Percentiles rank a stretch among this genome's conserved stretches.
Evolutionary conservation across 1,140 invertebrate genomes (phyloP).

Genomic region (Atta texana): DNA sequence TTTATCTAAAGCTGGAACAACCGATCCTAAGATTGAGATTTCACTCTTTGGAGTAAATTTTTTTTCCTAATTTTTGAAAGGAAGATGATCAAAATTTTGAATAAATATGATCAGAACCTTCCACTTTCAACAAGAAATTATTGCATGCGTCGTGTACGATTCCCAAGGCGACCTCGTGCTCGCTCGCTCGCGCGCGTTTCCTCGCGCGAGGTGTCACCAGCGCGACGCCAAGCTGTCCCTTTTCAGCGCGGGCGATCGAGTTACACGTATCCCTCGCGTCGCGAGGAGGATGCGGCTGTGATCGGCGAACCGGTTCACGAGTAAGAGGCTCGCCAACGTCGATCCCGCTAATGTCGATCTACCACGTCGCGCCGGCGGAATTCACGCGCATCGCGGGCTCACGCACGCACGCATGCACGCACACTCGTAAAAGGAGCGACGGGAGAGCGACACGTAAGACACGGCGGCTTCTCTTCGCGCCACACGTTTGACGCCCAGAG

Average conservation of each 20-base stretch:
- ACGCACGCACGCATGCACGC: conserved; percentile 1
- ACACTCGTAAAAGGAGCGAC: conserved; percentile 2
- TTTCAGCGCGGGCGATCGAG: background rate
- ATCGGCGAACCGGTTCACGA: conserved; percentile 20
- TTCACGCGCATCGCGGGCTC: background rate
- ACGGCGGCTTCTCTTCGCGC: background rate
- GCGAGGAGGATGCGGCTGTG: background rate
- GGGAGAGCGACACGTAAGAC: conserved; percentile 42
- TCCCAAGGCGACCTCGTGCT: background rate
- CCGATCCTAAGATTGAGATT: no score
- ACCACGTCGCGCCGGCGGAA: conserved; percentile 21
- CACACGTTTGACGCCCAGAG: conserved; percentile 26
- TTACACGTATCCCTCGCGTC: background rate
- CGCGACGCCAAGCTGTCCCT: background rate
- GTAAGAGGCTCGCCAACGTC: background rate
- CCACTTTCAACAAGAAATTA: no score
- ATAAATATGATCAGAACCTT: no score
- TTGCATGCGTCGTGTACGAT: conserved; percentile 11
- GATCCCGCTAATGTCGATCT: conserved; percentile 3
- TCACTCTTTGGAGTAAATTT: no score
- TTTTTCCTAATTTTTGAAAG: no score
- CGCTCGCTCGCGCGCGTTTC: no score
- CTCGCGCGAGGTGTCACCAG: background rate
- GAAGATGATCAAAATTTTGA: no score
- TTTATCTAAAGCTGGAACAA: no score